Conservation (phyloP, 2,113 vertebrate species). For the Piprites chloris region DNA sequence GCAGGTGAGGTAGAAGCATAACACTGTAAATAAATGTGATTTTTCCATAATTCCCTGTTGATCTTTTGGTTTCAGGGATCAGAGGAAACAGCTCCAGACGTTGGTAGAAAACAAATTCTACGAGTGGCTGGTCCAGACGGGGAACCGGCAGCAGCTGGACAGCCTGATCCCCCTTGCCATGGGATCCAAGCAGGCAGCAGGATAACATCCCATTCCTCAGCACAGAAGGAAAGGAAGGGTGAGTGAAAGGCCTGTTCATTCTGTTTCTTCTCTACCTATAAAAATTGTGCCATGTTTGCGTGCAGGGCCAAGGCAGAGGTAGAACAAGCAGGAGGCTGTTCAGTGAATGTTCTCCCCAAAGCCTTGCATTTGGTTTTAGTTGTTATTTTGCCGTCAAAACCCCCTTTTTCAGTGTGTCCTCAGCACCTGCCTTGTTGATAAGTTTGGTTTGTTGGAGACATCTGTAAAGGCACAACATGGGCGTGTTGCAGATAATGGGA, state of each 20-base stretch:
- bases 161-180: slow-evolving; percentile 79
- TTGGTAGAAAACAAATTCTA: slow-evolving; percentile 91
- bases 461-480: not conserved
- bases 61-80: slow-evolving; percentile 77
- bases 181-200: slow-evolving; percentile 67
- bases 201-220: not conserved
- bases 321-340: not conserved
- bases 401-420: not conserved
- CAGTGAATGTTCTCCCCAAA: not conserved
- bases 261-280: not conserved
- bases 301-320: not conserved
- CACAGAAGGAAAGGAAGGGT: not conserved
- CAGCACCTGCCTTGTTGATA: not conserved
- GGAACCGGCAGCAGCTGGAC: slow-evolving; percentile 88
- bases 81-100: slow-evolving; percentile 85
- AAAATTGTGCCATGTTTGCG: not conserved
- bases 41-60: not conserved
- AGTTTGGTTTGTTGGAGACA: not conserved
- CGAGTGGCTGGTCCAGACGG: slow-evolving; percentile 86
- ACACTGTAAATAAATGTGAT: not conserved
- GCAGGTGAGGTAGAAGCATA: not conserved
- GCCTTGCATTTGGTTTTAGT: not conserved
- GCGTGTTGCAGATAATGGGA: not conserved
- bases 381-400: not conserved
- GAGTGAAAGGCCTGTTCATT: not conserved